Evolutionary conservation across 2,797 vertebrate species (phyloP), one percentile per base, ranked within the genome.

Genomic region (Gymnodraco acuticeps): DNA sequence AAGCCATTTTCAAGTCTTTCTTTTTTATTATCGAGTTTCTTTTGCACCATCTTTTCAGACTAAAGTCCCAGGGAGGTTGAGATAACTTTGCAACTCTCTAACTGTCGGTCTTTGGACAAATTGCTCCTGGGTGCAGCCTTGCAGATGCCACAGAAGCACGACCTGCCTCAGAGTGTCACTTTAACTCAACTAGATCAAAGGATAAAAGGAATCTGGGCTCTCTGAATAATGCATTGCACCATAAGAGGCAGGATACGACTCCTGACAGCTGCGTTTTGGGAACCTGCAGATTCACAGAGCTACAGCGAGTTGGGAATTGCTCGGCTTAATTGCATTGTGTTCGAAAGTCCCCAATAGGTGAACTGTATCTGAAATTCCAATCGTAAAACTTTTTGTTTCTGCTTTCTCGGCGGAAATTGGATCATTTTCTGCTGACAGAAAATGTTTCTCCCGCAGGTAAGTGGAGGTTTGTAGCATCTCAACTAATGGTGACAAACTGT

Each of bases 201-300:
- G 53, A 78, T 62, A 52, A 38, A 9, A 38, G 33, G 33, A 62
- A 78, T 77, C 72, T 20, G 19, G 48, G 20, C 56, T 53, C 47
- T 67, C 47, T 86, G 70, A 88, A 90, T 86, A 88, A 92, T 87
- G 72, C 67, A 76, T 61, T 13, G 47, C 77, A 47, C 58, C n/a
- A 13, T 64, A 74, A 86, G 79, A 74, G 59, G 41, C 74, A 72
- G 66, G 33, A 66, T 73, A 64, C 31, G 62, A 46, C 51, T 78
- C 62, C 71, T 85, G 80, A 84, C 75, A 87, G 59, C 43, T 71
- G 65, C 55, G 31, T 78, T 85, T 78, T 79, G 23, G 67, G 64
- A 72, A 73, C 59, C 8, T 42, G 2, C 45, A 83, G 55, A 63
- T 27, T 71, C 65, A 41, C 61, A 79, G 70, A 47, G 46, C 8